Conservation (phyloP, 2,888 invertebrate species). For the Tipula helvola region DNA sequence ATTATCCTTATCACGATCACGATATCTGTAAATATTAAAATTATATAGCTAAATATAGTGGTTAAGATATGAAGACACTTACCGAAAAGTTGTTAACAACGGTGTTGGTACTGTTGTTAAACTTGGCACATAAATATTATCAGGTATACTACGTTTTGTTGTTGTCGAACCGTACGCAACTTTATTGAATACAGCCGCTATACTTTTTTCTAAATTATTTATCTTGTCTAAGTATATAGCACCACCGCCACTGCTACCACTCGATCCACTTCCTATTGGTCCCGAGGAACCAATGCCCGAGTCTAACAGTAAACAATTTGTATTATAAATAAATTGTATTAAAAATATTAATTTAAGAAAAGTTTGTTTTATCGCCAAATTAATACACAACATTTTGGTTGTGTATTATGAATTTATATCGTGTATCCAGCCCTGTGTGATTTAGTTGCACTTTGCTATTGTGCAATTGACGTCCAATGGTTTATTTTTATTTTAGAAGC, state of each 20-base stretch:
- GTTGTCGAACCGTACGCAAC: slow-evolving; percentile 55
- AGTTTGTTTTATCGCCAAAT: background rate
- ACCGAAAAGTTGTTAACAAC: slow-evolving; percentile 43
- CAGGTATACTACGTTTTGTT: slow-evolving; percentile 54
- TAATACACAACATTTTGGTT: background rate
- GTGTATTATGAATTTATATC: background rate
- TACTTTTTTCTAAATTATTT: slow-evolving; percentile 47
- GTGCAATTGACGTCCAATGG: background rate
- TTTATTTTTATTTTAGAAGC: background rate
- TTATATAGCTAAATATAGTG: too few species aligned
- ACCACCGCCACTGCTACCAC: slow-evolving; percentile 18
- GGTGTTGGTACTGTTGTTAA: slow-evolving; percentile 52
- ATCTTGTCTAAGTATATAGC: slow-evolving; percentile 43
- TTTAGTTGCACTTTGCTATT: background rate
- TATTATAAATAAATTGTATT: background rate
- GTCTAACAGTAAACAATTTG: background rate
- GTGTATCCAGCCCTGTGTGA: background rate
- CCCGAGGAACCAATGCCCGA: slow-evolving; percentile 14
- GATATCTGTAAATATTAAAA: slow-evolving; percentile 5
- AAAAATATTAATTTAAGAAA: background rate
- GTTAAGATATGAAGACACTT: slow-evolving; percentile 15
- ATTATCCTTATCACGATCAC: slow-evolving; percentile 21
- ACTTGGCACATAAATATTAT: slow-evolving; percentile 45
- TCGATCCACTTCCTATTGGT: slow-evolving; percentile 14
- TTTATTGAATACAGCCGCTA: slow-evolving; percentile 55